phyloP scores from a whole-genome alignment of 1,140 invertebrate species.

The Aphaenogaster rudis region DNA sequence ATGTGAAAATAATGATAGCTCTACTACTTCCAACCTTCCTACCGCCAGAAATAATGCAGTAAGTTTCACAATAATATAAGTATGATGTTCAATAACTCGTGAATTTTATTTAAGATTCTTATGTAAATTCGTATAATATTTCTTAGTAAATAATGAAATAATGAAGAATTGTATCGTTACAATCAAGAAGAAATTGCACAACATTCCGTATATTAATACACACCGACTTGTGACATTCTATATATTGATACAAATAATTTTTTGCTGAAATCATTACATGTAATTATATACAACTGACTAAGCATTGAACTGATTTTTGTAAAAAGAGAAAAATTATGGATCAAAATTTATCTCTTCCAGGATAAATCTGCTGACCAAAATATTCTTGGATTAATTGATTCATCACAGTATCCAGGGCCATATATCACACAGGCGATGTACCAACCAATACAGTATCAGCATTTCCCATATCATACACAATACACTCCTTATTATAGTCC shows the following conservation, averaged over 20 bases:
- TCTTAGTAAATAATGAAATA: background rate
- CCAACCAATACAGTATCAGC: background rate
- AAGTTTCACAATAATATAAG: slow-evolving; percentile 21
- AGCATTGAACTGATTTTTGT: background rate
- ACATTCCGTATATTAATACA: background rate
- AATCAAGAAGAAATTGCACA: background rate
- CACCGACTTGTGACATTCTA: background rate
- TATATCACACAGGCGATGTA: background rate
- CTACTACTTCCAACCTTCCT: background rate
- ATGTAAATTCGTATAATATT: background rate
- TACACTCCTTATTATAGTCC: slow-evolving; percentile 9
- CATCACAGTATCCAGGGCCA: background rate
- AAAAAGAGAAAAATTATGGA: background rate
- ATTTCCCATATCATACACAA: background rate
- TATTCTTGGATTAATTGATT: no score
- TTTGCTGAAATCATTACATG: background rate
- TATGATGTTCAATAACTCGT: background rate
- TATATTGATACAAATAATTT: background rate
- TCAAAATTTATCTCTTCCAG: slow-evolving; percentile 36
- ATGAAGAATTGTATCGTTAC: background rate
- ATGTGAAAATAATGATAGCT: background rate
- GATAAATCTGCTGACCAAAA: background rate
- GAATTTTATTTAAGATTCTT: background rate
- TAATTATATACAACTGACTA: background rate
- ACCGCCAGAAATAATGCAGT: slow-evolving; percentile 32